A percentile compares a stretch with the other conserved stretches of the same genome.
Evolutionary conservation across 1,140 invertebrate genomes (phyloP).

Genomic region (Lucilia cuprina): DNA sequence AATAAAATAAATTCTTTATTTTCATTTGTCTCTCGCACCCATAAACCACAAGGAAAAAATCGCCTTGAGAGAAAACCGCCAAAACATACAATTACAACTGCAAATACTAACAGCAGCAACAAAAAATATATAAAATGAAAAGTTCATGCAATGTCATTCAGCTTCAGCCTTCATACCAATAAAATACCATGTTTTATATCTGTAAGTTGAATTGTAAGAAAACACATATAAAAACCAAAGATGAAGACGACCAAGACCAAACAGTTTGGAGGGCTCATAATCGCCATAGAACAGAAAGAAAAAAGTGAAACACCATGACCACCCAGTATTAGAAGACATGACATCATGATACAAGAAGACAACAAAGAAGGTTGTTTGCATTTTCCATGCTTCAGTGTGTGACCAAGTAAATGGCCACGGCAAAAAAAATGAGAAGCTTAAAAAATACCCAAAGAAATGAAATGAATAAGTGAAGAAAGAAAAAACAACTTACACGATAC

Average conservation of each 20-base stretch:
- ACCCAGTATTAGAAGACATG: conserved; percentile 26
- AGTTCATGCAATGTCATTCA: conserved; percentile 25
- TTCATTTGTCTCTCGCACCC: conserved; percentile 55
- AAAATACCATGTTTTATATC: background rate
- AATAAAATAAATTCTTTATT: conserved; percentile 61
- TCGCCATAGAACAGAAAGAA: background rate
- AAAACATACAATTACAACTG: background rate
- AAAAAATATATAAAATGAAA: conserved; percentile 10
- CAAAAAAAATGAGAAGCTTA: background rate
- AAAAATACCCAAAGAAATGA: background rate
- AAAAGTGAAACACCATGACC: conserved; percentile 16
- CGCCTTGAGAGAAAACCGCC: conserved; percentile 43
- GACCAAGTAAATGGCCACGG: background rate
- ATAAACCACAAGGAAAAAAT: background rate
- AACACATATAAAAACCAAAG: background rate
- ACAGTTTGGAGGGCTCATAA: background rate
- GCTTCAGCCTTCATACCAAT: conserved; percentile 11
- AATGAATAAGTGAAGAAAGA: background rate
- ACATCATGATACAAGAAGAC: conserved; percentile 22
- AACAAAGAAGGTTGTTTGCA: background rate
- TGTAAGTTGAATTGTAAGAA: background rate
- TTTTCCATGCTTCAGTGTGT: background rate
- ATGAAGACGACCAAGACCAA: background rate
- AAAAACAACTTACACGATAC: background rate
- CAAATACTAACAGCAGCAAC: background rate